Conservation (phyloP, 2,888 invertebrate species). For the Stictocephala bisonia region DNA sequence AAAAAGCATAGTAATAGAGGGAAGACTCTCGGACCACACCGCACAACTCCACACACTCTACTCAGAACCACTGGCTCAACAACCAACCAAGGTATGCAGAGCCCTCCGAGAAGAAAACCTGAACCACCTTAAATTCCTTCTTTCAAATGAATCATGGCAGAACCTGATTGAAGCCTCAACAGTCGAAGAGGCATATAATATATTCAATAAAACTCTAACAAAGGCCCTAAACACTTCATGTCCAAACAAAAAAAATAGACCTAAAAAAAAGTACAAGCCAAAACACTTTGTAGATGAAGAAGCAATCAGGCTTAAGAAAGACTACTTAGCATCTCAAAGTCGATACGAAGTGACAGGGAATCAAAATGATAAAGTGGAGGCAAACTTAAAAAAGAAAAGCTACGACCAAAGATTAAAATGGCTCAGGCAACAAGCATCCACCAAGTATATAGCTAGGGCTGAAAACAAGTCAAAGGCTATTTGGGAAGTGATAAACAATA, state of each 20-base stretch:
- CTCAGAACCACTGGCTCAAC: not conserved
- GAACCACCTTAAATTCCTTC: not conserved
- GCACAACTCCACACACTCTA: not conserved
- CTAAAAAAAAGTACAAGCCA: constrained; percentile 13
- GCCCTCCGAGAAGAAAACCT: constrained; percentile 1
- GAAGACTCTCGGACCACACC: constrained; percentile 8
- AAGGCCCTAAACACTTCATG: not conserved
- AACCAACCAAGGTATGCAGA: not conserved
- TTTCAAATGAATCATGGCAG: constrained; percentile 3
- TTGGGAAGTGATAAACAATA: constrained; percentile 40
- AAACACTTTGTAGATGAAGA: not conserved
- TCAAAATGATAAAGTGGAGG: too few relatives aligned
- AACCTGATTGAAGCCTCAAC: constrained; percentile 5
- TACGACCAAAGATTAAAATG: too few relatives aligned
- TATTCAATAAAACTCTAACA: not conserved
- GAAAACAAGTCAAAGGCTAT: constrained; percentile 7
- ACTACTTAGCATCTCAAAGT: too few relatives aligned
- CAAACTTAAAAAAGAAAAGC: too few relatives aligned
- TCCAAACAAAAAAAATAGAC: not conserved
- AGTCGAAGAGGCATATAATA: not conserved
- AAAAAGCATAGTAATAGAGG: not conserved
- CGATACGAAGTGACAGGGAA: too few relatives aligned
- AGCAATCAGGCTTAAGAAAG: not conserved
- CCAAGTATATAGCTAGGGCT: too few relatives aligned
- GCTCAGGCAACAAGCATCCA: too few relatives aligned